Percentiles rank a stretch among this genome's conserved stretches.
These are phyloP conservation scores for Cyclina sinensis DNA, from an alignment of 1,140 invertebrate genomes.

Conservation along the genomic window DNA sequence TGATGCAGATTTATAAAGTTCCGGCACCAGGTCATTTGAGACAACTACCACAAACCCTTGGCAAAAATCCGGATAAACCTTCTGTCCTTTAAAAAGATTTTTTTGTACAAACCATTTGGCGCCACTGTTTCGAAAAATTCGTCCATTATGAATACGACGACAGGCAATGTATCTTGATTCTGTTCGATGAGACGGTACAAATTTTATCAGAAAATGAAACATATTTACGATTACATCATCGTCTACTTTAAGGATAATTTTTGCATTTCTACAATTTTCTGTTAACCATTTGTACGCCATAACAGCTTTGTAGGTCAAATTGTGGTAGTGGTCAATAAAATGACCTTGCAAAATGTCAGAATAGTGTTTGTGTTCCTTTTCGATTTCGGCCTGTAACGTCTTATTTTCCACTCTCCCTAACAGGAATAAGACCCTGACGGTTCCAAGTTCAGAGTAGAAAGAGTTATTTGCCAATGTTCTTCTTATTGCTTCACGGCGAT, in stretches of 20 bases:
- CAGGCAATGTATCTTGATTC: slow-evolving; percentile 56
- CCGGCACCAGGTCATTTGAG: slow-evolving; percentile 80
- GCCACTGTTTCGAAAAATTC: slow-evolving; percentile 32
- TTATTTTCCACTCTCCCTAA: slow-evolving; percentile 89
- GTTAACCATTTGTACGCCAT: slow-evolving; percentile 94
- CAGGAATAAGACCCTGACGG: slow-evolving; percentile 89
- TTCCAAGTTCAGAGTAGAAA: slow-evolving; percentile 31
- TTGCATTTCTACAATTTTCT: slow-evolving; percentile 89
- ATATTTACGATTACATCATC: slow-evolving; percentile 95
- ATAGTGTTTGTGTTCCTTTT: slow-evolving; percentile 61
- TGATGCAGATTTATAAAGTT: slow-evolving; percentile 76
- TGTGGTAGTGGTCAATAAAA: slow-evolving; percentile 77
- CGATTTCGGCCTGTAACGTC: slow-evolving; percentile 25
- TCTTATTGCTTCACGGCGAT: slow-evolving; percentile 70
- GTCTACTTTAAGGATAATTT: slow-evolving; percentile 94
- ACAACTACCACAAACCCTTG: slow-evolving; percentile 84
- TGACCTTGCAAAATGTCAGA: slow-evolving; percentile 77
- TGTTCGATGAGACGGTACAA: background rate
- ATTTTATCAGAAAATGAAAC: slow-evolving; percentile 83
- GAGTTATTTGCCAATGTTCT: slow-evolving; percentile 77
- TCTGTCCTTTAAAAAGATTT: slow-evolving; percentile 32
- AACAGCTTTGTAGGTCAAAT: slow-evolving; percentile 88
- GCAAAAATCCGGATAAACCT: slow-evolving; percentile 80
- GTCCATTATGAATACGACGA: background rate
- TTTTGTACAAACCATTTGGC: slow-evolving; percentile 58